A percentile compares a stretch with the other conserved stretches of the same genome.
Conservation (phyloP, 1,140 invertebrate genomes). For the Colletes gigas region DNA sequence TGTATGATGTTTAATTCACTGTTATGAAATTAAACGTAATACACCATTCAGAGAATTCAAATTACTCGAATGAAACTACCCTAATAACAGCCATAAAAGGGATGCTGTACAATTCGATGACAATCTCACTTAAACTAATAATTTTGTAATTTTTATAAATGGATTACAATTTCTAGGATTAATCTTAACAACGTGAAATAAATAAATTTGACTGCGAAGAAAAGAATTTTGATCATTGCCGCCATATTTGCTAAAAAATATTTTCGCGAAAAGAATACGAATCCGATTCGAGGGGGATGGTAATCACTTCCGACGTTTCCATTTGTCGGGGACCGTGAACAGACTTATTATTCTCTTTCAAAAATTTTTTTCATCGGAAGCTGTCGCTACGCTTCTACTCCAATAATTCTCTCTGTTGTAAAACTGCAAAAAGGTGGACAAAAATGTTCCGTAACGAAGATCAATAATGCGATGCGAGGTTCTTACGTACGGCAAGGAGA, state of each 20-base stretch:
- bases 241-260: background rate
- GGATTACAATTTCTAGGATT: too few relatives aligned
- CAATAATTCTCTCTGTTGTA: slow-evolving; percentile 41
- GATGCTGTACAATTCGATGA: too few relatives aligned
- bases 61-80: too few relatives aligned
- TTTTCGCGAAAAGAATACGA: background rate
- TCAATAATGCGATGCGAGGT: slow-evolving; percentile 21
- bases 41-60: too few relatives aligned
- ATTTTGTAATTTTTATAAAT: too few relatives aligned
- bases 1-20: too few relatives aligned
- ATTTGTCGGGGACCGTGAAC: background rate
- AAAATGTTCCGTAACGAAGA: slow-evolving; percentile 25
- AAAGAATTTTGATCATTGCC: too few relatives aligned
- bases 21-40: too few relatives aligned
- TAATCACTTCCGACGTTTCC: slow-evolving; percentile 10
- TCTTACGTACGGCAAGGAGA: slow-evolving; percentile 8
- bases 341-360: slow-evolving; percentile 15
- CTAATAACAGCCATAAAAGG: too few relatives aligned
- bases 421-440: slow-evolving; percentile 23
- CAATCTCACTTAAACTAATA: too few relatives aligned
- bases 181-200: too few relatives aligned
- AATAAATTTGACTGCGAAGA: too few relatives aligned
- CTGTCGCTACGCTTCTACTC: slow-evolving; percentile 26
- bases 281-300: background rate
- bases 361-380: slow-evolving; percentile 13